Evolutionary conservation across 2,888 invertebrate species (phyloP).

Genomic region (Acleris literana): DNA sequence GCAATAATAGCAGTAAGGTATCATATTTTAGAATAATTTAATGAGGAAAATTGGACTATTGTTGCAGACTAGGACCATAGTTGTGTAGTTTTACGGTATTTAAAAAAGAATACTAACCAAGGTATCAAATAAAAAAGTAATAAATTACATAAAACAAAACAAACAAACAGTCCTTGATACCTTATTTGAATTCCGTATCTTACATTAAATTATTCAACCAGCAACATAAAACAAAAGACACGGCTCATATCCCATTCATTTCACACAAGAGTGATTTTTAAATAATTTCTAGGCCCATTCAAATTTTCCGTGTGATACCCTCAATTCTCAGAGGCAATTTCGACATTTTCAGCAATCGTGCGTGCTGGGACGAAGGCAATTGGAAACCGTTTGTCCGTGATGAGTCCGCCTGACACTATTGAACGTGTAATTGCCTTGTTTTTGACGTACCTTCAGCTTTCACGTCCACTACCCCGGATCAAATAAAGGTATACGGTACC

Average conservation of each 20-base stretch:
- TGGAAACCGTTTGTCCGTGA: conserved; percentile 35
- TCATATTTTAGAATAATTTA: too few species aligned
- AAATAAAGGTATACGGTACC: conserved; percentile 17
- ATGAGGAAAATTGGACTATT: too few species aligned
- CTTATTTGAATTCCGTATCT: neutral
- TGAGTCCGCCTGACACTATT: conserved; percentile 28
- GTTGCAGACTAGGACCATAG: too few species aligned
- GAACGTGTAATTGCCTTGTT: conserved; percentile 32
- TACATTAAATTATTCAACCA: conserved; percentile 1
- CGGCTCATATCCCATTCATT: conserved; percentile 11
- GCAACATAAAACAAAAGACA: conserved; percentile 1
- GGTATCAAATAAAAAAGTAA: too few species aligned
- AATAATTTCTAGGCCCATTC: conserved; percentile 21
- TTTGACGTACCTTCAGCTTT: conserved; percentile 29
- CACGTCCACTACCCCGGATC: conserved; percentile 18
- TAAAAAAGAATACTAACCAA: too few species aligned
- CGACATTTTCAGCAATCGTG: conserved; percentile 27
- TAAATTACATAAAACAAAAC: too few species aligned
- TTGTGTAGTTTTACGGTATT: too few species aligned
- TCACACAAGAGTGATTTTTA: conserved; percentile 10
- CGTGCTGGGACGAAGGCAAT: conserved; percentile 32
- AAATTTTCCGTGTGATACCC: conserved; percentile 28
- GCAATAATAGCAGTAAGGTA: too few species aligned
- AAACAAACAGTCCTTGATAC: neutral
- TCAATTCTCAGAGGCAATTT: conserved; percentile 35